Evolutionary conservation across 2,113 vertebrate species (phyloP).

Genomic region (Mohoua ochrocephala): DNA sequence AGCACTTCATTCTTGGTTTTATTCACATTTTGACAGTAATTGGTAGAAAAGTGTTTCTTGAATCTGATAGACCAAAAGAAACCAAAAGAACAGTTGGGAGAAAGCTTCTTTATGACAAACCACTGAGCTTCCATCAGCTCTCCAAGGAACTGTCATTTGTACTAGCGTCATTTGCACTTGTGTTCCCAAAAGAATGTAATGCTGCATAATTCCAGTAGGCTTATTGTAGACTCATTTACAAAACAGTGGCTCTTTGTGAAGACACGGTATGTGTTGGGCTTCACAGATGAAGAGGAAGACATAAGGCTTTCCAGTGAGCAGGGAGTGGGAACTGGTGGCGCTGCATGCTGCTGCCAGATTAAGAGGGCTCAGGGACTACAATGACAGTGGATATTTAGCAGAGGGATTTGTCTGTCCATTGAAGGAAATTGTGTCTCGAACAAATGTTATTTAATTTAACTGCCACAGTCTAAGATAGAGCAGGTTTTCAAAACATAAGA

Average conservation of each 20-base stretch:
- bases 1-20: constrained; percentile 55
- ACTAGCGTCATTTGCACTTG: constrained; percentile 32
- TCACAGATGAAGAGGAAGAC: neutral
- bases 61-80: constrained; percentile 50
- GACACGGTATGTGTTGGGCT: neutral
- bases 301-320: neutral
- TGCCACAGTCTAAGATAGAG: neutral
- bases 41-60: constrained; percentile 63
- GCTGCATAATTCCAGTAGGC: neutral
- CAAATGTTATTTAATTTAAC: neutral
- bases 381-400: neutral
- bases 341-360: neutral
- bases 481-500: neutral
- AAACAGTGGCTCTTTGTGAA: neutral
- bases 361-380: neutral
- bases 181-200: neutral
- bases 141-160: constrained; percentile 48
- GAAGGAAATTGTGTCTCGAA: neutral
- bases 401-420: neutral
- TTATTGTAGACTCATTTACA: neutral
- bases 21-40: constrained; percentile 68
- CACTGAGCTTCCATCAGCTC: constrained; percentile 16
- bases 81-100: neutral
- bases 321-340: neutral
- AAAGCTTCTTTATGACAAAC: constrained; percentile 34